Evolutionary conservation across 2,888 invertebrate species (phyloP).

Genomic region (Trimorus sp.): DNA sequence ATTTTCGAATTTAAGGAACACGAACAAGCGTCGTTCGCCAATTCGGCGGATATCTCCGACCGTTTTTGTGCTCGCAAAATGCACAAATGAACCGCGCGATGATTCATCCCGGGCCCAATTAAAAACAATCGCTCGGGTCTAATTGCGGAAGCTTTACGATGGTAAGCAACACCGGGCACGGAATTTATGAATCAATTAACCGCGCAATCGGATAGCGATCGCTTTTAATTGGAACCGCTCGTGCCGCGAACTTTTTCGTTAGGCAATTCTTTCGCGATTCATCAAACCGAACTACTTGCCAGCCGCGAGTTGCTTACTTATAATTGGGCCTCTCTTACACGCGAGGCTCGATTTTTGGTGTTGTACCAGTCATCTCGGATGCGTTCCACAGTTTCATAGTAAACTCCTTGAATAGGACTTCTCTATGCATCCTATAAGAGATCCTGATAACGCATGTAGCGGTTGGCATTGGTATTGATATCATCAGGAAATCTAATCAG

Average conservation of each 20-base stretch:
- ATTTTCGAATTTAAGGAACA: too few relatives aligned
- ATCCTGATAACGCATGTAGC: too few relatives aligned
- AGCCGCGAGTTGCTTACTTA: background rate
- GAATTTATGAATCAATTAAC: constrained; percentile 31
- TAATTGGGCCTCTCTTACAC: too few relatives aligned
- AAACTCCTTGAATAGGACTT: too few relatives aligned
- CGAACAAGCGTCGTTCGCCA: constrained; percentile 9
- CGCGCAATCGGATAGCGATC: constrained; percentile 6
- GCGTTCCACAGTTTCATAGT: too few relatives aligned
- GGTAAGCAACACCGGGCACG: constrained; percentile 20
- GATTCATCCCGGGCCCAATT: constrained; percentile 35
- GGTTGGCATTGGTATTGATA: too few relatives aligned
- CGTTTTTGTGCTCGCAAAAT: constrained; percentile 53
- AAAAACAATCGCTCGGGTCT: constrained; percentile 43
- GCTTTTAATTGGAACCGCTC: constrained; percentile 19
- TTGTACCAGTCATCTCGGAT: too few relatives aligned
- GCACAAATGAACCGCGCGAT: constrained; percentile 22
- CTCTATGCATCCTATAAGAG: too few relatives aligned
- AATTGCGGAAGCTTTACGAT: constrained; percentile 33
- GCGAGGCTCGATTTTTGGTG: too few relatives aligned
- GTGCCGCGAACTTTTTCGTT: background rate
- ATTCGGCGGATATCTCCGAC: constrained; percentile 31
- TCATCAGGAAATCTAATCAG: too few relatives aligned
- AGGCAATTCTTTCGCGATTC: background rate
- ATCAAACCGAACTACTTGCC: background rate